These are phyloP conservation scores for Octonoba sinensis DNA, from an alignment of 2,888 invertebrate species.

Conservation along the genomic window DNA sequence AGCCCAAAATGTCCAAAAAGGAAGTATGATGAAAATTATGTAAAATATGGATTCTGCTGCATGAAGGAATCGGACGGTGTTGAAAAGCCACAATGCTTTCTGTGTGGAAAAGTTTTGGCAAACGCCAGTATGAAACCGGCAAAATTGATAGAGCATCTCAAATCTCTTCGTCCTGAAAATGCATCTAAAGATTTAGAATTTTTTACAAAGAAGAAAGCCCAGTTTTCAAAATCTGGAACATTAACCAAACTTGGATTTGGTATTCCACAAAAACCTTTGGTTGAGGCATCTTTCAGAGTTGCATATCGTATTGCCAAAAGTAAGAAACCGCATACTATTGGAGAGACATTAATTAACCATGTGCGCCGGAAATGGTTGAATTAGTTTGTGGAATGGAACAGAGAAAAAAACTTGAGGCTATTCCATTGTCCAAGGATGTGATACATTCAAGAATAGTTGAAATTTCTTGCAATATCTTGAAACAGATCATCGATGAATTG, in stretches of 20 bases:
- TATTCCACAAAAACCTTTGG: constrained; percentile 10
- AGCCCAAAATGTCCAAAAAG: too few relatives aligned
- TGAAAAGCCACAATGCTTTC: constrained; percentile 35
- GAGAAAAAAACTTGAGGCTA: constrained; percentile 49
- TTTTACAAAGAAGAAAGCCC: too few relatives aligned
- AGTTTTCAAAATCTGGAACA: too few relatives aligned
- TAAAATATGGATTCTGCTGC: constrained; percentile 27
- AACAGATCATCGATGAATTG: constrained; percentile 46
- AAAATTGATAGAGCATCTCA: constrained; percentile 29
- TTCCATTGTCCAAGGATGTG: constrained; percentile 46
- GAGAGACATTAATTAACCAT: constrained; percentile 38
- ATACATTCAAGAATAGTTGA: constrained; percentile 49
- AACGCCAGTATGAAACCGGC: constrained; percentile 39
- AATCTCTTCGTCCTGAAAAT: constrained; percentile 24
- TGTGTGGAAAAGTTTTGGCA: constrained; percentile 31
- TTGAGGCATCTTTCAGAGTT: constrained; percentile 25
- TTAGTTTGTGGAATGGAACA: constrained; percentile 44
- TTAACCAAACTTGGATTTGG: too few relatives aligned
- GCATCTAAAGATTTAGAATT: too few relatives aligned
- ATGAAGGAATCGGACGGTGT: constrained; percentile 31
- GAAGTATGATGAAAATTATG: constrained; percentile 31
- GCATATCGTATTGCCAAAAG: constrained; percentile 24
- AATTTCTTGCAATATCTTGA: constrained; percentile 54
- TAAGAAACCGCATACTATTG: constrained; percentile 40
- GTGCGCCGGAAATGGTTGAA: too few relatives aligned